These are phyloP conservation scores for Ophioderma brevispina DNA, from an alignment of 35 echinoderm and acorn worm species.

Conservation along the genomic window DNA sequence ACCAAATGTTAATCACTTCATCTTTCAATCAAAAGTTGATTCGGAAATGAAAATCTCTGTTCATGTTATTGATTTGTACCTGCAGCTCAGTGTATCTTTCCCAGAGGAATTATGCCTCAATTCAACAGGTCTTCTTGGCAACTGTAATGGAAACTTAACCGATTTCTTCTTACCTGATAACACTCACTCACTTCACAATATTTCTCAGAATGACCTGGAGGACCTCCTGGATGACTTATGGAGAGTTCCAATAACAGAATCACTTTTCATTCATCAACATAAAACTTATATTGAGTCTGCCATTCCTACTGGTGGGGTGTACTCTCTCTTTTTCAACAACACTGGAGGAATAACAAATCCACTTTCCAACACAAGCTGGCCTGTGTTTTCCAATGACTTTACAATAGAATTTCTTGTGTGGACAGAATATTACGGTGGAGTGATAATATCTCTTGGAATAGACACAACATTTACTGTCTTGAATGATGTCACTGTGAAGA, in stretches of 20 bases:
- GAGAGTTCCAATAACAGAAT: conserved; percentile 62
- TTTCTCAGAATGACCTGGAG: conserved; percentile 57
- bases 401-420: conserved; percentile 73
- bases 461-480: conserved; percentile 63
- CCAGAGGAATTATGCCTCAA: conserved; percentile 31
- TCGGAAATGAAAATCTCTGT: conserved; percentile 24
- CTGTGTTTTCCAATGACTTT: background rate
- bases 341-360: conserved; percentile 53
- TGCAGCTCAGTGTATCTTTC: conserved; percentile 40
- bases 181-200: conserved; percentile 12
- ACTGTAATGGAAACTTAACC: conserved; percentile 49
- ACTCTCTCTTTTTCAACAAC: conserved; percentile 49
- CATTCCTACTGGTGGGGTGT: conserved; percentile 63
- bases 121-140: conserved; percentile 75
- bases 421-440: conserved; percentile 38
- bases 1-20: background rate
- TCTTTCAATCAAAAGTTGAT: conserved; percentile 7
- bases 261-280: conserved; percentile 64
- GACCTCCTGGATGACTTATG: conserved; percentile 39
- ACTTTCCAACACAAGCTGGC: conserved; percentile 14
- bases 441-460: conserved; percentile 68
- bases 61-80: conserved; percentile 43
- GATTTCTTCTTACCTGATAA: conserved; percentile 44
- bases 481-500: conserved; percentile 46
- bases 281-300: conserved; percentile 17